These are phyloP conservation scores for Holothuria leucospilota DNA, from an alignment of 53 echinoderm and acorn worm genomes.

Conservation along the genomic window DNA sequence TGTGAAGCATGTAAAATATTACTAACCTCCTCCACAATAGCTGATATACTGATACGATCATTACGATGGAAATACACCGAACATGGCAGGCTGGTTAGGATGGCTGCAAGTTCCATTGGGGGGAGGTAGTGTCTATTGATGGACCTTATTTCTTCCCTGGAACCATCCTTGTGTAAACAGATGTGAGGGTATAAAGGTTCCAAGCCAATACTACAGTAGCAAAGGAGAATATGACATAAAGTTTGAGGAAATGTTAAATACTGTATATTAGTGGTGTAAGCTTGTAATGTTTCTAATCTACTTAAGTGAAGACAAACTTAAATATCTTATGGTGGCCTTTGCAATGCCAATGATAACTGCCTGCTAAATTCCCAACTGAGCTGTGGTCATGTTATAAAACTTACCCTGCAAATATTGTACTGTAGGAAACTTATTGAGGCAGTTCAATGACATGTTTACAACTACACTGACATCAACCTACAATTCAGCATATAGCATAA, in stretches of 20 bases:
- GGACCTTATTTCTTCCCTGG: conserved; percentile 33
- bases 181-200: conserved; percentile 86
- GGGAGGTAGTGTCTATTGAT: conserved; percentile 46
- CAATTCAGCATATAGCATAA: too few species aligned
- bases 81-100: conserved; percentile 87
- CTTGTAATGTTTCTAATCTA: too few species aligned
- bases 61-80: conserved; percentile 83
- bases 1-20: too few species aligned
- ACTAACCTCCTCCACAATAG: conserved; percentile 86
- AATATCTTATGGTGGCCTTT: too few species aligned
- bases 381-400: too few species aligned
- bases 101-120: conserved; percentile 73
- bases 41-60: conserved; percentile 79
- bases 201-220: conserved; percentile 73
- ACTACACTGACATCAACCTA: too few species aligned
- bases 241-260: not conserved
- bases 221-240: not conserved
- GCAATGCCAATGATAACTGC: too few species aligned
- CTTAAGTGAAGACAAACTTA: too few species aligned
- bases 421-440: too few species aligned
- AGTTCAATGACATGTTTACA: too few species aligned
- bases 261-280: not conserved
- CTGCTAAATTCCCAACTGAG: too few species aligned
- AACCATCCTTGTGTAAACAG: conserved; percentile 64
- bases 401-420: too few species aligned